Evolutionary conservation across 1,140 invertebrate species (phyloP).

Genomic region (Leptinotarsa undecemlineata): DNA sequence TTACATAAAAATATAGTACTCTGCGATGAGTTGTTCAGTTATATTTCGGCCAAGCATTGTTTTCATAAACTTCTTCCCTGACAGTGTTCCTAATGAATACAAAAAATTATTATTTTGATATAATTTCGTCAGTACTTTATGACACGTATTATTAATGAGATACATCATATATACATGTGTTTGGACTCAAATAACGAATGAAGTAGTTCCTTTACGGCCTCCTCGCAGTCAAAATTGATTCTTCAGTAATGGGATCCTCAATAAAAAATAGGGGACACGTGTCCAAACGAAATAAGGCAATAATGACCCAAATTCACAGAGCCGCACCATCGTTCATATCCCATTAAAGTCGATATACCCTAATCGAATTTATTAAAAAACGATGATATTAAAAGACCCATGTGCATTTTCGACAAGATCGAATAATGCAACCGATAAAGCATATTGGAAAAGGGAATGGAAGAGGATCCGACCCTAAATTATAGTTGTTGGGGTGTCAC

Average conservation of each 20-base stretch:
- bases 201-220: too few relatives aligned
- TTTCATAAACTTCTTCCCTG: too few relatives aligned
- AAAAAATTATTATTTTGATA: too few relatives aligned
- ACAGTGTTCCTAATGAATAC: too few relatives aligned
- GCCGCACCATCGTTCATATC: not conserved
- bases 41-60: too few relatives aligned
- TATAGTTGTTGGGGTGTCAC: slow-evolving; percentile 43
- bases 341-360: not conserved
- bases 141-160: too few relatives aligned
- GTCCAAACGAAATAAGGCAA: not conserved
- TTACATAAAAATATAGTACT: too few relatives aligned
- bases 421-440: slow-evolving; percentile 13
- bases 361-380: slow-evolving; percentile 25
- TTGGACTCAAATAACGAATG: too few relatives aligned
- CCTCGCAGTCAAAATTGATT: too few relatives aligned
- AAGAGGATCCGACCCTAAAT: slow-evolving; percentile 36
- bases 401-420: slow-evolving; percentile 17
- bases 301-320: slow-evolving; percentile 9
- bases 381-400: slow-evolving; percentile 22
- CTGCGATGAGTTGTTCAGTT: too few relatives aligned
- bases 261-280: not conserved
- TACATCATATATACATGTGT: too few relatives aligned
- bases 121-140: too few relatives aligned
- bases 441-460: slow-evolving; percentile 40
- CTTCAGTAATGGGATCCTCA: not conserved